These are phyloP conservation scores for Phycodurus eques DNA, from an alignment of 2,113 vertebrate species.

Conservation along the genomic window DNA sequence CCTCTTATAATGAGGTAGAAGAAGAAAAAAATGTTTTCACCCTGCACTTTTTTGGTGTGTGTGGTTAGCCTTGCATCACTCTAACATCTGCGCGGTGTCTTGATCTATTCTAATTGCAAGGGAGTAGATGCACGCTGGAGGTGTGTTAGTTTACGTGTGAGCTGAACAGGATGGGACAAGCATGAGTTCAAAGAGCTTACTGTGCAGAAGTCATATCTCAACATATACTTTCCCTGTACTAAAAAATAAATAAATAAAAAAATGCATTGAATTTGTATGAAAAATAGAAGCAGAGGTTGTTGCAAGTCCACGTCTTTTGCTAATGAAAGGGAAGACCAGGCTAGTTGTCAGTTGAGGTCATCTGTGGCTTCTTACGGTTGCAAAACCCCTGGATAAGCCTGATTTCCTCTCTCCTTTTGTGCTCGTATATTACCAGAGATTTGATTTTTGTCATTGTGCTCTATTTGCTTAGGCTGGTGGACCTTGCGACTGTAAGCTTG, in stretches of 20 bases:
- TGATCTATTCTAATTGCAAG: constrained; percentile 56
- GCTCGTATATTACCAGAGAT: constrained; percentile 15
- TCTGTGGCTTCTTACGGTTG: constrained; percentile 9
- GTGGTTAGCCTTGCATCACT: constrained; percentile 24
- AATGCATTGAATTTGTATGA: constrained; percentile 44
- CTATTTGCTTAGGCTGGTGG: constrained; percentile 31
- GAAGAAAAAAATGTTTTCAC: constrained; percentile 1
- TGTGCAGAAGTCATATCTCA: constrained; percentile 13
- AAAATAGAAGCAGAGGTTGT: constrained; percentile 50
- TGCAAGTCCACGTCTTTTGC: constrained; percentile 18
- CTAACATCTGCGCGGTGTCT: constrained; percentile 24
- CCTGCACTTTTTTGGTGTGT: constrained; percentile 19
- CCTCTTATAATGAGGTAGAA: constrained; percentile 10
- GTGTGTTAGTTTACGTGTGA: constrained; percentile 43
- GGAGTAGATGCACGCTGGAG: constrained; percentile 20
- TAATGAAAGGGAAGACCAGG: constrained; percentile 56
- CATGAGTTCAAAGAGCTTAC: constrained; percentile 42
- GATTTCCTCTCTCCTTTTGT: background rate
- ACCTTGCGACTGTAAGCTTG: constrained; percentile 32
- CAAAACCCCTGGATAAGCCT: background rate
- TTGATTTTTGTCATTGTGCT: constrained; percentile 4
- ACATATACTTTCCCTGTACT: constrained; percentile 34
- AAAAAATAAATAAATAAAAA: constrained; percentile 11
- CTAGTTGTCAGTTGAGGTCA: constrained; percentile 50
- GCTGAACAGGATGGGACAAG: constrained; percentile 69